phyloP scores from a whole-genome alignment of 2,113 vertebrate genomes.

The Limnothrissa miodon region DNA sequence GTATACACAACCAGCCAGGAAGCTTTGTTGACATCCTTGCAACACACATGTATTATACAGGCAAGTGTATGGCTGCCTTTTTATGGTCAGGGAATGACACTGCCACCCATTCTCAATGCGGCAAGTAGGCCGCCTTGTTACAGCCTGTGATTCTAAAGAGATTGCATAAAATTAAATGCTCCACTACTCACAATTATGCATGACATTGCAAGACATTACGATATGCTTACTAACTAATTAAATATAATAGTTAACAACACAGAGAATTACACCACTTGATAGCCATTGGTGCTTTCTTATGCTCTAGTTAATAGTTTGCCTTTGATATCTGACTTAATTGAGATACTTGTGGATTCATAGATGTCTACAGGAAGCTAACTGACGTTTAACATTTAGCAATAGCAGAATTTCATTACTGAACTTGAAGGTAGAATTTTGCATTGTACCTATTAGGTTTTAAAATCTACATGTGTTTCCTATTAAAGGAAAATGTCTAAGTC shows the following conservation, averaged over 20 bases:
- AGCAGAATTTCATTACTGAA: no score
- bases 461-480: no score
- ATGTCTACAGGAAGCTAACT: neutral
- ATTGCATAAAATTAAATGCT: constrained; percentile 9
- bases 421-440: no score
- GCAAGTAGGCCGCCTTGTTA: neutral
- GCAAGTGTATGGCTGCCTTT: neutral
- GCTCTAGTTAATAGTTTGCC: neutral
- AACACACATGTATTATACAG: neutral
- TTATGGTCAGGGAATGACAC: neutral
- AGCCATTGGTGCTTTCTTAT: neutral
- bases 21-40: neutral
- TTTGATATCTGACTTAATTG: neutral
- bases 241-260: neutral
- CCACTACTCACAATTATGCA: neutral
- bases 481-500: no score
- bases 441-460: no score
- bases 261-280: neutral
- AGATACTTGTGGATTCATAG: neutral
- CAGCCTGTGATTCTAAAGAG: constrained; percentile 1
- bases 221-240: neutral
- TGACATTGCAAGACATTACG: neutral
- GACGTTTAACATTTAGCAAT: neutral
- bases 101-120: neutral
- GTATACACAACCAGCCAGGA: neutral